Base-by-base conservation (phyloP, 1,140 invertebrate genomes). In the Bradynema listronoti region DNA sequence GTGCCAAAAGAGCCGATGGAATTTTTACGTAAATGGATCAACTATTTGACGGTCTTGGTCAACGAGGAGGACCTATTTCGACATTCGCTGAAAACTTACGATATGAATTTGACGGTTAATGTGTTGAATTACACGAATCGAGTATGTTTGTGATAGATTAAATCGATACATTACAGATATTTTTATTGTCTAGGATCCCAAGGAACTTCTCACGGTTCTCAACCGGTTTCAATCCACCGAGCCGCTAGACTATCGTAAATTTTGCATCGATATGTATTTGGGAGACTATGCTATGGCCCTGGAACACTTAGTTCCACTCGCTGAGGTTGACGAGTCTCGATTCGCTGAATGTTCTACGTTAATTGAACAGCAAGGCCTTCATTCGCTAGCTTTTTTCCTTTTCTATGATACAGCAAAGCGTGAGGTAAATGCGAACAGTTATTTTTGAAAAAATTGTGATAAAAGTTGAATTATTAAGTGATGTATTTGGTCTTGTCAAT, bases 121-220 rank as follows among this genome's bases (percentile, higher is more conserved):
- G 85, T 92, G 9, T 87, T 87, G 6, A 85, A 88, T 87, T 75
- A 90, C 88, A 1, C 88, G 84, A 56, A 84, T 19, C 41, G 89
- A 78, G 83, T 82, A 66, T 61, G 33, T 33, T 49, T 29, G 32
- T 60, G 19, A 9, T 32, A 14, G 43, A 56, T 47, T 16, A n/a
- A n/a, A n/a, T n/a, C n/a, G n/a, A n/a, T n/a, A n/a, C n/a, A 50
- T 43, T 57, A 49, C 5, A 32, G 41, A 41, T 27, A 34, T 41
- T 49, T 67, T 45, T 22, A 63, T 24, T 52, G 61, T 66, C 52
- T 85, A 82, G 80, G 90, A 93, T 81, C 91, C 91, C 0, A 91
- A 91, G 79, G 91, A 94, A 78, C 93, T 89, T 80, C 80, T 92
- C n/a, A 86, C 88, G 3, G 88, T 90, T 75, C 80, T 94, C 27